Evolutionary conservation across 1,140 invertebrate species (phyloP).

Genomic region (Leptinotarsa texana): DNA sequence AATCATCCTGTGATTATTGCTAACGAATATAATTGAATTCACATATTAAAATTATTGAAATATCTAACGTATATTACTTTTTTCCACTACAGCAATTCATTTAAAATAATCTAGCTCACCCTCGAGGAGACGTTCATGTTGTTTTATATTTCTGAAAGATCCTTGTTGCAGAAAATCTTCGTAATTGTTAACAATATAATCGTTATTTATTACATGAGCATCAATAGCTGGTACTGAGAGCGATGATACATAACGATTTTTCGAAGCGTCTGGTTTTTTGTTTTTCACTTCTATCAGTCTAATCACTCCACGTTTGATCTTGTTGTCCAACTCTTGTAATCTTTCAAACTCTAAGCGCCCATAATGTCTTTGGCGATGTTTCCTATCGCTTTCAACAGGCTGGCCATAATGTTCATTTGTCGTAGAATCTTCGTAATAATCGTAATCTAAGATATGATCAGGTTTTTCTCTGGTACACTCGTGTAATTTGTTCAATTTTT

Average conservation of each 20-base stretch:
- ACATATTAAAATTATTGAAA: too few species aligned
- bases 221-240: too few species aligned
- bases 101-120: neutral
- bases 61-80: neutral
- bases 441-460: neutral
- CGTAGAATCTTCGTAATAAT: neutral
- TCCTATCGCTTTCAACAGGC: conserved; percentile 23
- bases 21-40: too few species aligned
- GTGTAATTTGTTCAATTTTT: conserved; percentile 5
- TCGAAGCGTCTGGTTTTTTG: neutral
- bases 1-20: too few species aligned
- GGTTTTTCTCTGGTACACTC: neutral
- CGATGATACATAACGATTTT: neutral
- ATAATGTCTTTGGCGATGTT: neutral
- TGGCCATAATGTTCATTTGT: conserved; percentile 9
- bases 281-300: neutral
- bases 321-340: neutral
- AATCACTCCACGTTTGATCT: neutral
- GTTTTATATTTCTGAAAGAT: too few species aligned
- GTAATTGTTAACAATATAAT: too few species aligned
- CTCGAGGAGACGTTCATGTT: neutral
- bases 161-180: too few species aligned
- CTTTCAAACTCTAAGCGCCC: neutral
- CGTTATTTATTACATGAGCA: too few species aligned
- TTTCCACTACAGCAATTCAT: neutral